Evolutionary conservation across 2,797 vertebrate genomes (phyloP).

Genomic region (Cirrhinus molitorella): DNA sequence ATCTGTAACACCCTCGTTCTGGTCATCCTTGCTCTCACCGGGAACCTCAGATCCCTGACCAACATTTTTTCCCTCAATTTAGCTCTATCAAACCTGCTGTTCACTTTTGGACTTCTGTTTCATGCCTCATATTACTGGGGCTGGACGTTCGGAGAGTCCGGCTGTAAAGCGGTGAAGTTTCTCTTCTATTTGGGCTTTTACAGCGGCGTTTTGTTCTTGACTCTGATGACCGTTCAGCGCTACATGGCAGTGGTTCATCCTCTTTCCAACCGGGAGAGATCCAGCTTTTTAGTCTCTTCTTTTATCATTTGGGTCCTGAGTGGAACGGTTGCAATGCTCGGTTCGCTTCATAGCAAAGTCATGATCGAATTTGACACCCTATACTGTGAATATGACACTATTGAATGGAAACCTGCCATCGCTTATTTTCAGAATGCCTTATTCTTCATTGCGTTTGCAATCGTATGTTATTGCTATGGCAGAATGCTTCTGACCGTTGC

Average conservation of each 20-base stretch:
- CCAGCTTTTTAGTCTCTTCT: conserved; percentile 59
- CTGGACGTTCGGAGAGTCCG: conserved; percentile 81
- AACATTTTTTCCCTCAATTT: conserved; percentile 91
- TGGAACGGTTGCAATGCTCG: conserved; percentile 78
- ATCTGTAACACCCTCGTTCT: conserved; percentile 87
- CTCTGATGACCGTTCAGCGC: conserved; percentile 87
- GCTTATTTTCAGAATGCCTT: conserved; percentile 81
- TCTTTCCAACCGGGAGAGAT: conserved; percentile 75
- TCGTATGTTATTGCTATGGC: conserved; percentile 86
- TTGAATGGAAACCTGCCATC: conserved; percentile 64
- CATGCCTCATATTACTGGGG: conserved; percentile 80
- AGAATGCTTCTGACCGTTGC: conserved; percentile 82
- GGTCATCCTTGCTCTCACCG: conserved; percentile 84
- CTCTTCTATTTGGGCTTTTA: conserved; percentile 88
- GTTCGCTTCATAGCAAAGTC: conserved; percentile 75
- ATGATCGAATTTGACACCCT: background rate
- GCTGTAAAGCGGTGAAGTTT: conserved; percentile 65
- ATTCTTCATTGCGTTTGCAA: conserved; percentile 82
- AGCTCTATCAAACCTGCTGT: conserved; percentile 87
- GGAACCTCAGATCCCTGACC: conserved; percentile 86
- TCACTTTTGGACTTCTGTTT: conserved; percentile 87
- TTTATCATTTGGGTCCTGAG: conserved; percentile 83
- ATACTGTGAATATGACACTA: conserved; percentile 73
- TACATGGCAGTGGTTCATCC: conserved; percentile 87
- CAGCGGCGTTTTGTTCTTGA: conserved; percentile 89